Percentiles rank a stretch among this genome's conserved stretches.
Evolutionary conservation across 2,888 invertebrate genomes (phyloP).

Genomic region (Notodromas monacha): DNA sequence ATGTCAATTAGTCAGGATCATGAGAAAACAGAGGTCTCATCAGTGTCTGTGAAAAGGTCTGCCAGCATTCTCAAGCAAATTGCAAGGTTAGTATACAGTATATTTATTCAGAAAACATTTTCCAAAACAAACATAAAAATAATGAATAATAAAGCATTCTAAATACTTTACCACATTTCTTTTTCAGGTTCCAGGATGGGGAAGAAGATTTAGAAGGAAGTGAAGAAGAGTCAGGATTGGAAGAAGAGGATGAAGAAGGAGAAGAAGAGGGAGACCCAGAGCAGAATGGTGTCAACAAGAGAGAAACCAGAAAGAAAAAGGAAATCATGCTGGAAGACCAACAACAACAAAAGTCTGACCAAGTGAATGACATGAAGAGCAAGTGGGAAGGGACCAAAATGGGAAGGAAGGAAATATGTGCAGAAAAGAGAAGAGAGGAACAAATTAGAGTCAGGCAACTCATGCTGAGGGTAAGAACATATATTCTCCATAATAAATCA

Average conservation of each 20-base stretch:
- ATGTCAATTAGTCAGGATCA: background rate
- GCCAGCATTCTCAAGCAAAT: conserved; percentile 42
- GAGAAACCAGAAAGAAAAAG: conserved; percentile 9
- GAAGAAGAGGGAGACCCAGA: conserved; percentile 1
- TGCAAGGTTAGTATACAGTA: conserved; percentile 25
- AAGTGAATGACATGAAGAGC: background rate
- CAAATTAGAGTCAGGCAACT: conserved; percentile 51
- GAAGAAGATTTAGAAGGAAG: conserved; percentile 48
- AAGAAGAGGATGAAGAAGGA: conserved; percentile 6
- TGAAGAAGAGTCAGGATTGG: conserved; percentile 36
- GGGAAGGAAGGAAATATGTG: conserved; percentile 11
- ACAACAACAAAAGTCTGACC: conserved; percentile 9
- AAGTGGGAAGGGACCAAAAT: conserved; percentile 8
- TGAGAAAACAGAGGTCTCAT: conserved; percentile 13
- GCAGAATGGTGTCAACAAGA: conserved; percentile 22
- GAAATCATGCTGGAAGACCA: conserved; percentile 7
- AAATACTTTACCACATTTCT: background rate
- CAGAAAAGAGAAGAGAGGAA: conserved; percentile 38
- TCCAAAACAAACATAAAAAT: background rate
- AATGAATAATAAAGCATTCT: background rate
- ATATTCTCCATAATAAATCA: no score
- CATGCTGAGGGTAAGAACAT: conserved; percentile 19
- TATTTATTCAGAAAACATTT: background rate
- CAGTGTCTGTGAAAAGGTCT: conserved; percentile 27
- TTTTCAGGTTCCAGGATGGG: conserved; percentile 36